Evolutionary conservation across 2,797 vertebrate species (phyloP), one percentile per base, ranked within the genome.

Genomic region (Molossus alvarezi): DNA sequence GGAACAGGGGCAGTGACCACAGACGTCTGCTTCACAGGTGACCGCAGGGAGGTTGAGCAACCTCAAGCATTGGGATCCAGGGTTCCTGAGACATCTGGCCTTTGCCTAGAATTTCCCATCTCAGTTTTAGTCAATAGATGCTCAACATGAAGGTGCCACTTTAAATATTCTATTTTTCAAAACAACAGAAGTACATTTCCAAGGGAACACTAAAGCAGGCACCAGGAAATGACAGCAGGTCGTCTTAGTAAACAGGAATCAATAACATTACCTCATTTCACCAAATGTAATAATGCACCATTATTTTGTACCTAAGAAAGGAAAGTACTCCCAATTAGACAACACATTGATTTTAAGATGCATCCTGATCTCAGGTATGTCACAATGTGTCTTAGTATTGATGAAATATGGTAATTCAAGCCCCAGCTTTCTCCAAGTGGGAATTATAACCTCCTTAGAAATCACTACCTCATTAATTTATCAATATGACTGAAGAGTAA

Each of bases 251-350:
- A 87, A 69, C 4, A 53, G 25, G 18, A 33, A 57, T 33, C 45
- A 41, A 48, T 53, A 20, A 23, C 15, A 51, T 71, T 25, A 51
- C 29, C 25, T 80, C n/a, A 51, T 60, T 87, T 84, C n/a, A 75
- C 20, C n/a, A 94, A 69, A 71, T 33, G 21, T 21, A 72, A 79
- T 64, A 79, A 81, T 23, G 25, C 11, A 90, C 48, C 14, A 20
- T 76, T 84, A 91, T 25, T 57, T 85, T 45, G 29, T 64, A 53
- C 18, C 29, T 64, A 37, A 88, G 82, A 64, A 76, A 95, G 84
- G 72, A 67, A 64, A 79, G 41, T 8, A 9, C 41, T 82, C 20
- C 67, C 17, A 72, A 27, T 67, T 55, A 60, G 80, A 88, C 55
- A 9, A 62, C 12, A 93, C 9, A 14, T 48, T 62, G 73, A 73